Evolutionary conservation across 2,113 vertebrate genomes (phyloP).

Genomic region (Rhea americana): DNA sequence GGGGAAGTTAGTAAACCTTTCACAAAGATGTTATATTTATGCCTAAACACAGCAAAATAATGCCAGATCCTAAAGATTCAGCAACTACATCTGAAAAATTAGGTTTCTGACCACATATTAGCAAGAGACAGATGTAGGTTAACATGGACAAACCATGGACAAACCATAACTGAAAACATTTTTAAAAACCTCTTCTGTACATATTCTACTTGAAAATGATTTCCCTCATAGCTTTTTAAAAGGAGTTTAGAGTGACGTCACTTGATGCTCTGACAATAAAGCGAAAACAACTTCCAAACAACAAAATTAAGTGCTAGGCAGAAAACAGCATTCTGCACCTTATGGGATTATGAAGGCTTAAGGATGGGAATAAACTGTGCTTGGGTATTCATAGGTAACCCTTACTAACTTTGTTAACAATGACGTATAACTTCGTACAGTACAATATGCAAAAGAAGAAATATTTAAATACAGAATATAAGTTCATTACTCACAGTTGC

Average conservation of each 20-base stretch:
- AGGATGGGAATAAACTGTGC: neutral
- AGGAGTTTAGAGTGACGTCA: neutral
- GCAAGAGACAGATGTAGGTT: neutral
- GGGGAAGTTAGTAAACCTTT: neutral
- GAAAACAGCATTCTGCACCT: neutral
- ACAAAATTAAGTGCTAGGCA: neutral
- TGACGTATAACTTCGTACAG: neutral
- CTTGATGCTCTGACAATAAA: neutral
- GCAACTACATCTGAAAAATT: neutral
- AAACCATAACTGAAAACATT: neutral
- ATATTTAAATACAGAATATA: neutral
- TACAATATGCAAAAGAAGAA: neutral
- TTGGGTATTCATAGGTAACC: neutral
- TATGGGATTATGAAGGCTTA: neutral
- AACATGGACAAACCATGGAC: fast-evolving
- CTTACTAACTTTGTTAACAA: neutral
- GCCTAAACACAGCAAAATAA: neutral
- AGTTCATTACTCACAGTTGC: slow-evolving; percentile 79
- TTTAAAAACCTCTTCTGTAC: neutral
- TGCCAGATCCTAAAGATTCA: neutral
- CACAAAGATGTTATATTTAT: fast-evolving
- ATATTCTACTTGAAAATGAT: neutral
- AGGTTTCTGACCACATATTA: neutral
- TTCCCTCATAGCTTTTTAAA: neutral
- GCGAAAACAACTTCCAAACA: neutral